Evolutionary conservation across 2,888 invertebrate genomes (phyloP).

Genomic region (Nematopogon swammerdamellus): DNA sequence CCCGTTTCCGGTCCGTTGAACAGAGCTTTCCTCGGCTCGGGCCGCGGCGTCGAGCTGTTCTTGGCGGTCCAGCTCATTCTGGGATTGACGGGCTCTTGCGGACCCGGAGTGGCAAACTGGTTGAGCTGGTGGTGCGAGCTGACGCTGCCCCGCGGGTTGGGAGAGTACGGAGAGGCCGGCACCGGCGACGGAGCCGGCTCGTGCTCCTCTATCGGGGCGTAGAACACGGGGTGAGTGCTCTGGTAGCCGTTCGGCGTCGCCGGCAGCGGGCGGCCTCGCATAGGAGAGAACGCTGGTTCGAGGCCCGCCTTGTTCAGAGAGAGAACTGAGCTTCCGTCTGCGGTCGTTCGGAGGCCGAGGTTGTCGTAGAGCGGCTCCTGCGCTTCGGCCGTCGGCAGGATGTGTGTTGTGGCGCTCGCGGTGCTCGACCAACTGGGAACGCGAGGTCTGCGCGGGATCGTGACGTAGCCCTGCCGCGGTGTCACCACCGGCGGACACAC

Average conservation of each 20-base stretch:
- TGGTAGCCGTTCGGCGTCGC: constrained; percentile 55
- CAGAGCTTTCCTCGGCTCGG: constrained; percentile 39
- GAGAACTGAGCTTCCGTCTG: constrained; percentile 78
- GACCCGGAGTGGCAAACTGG: constrained; percentile 46
- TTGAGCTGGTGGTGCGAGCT: constrained; percentile 42
- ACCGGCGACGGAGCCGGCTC: constrained; percentile 50
- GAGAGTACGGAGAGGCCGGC: constrained; percentile 29
- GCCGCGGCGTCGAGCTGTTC: constrained; percentile 44
- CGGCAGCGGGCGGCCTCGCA: constrained; percentile 63
- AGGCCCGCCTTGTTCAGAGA: constrained; percentile 72
- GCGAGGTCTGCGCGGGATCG: constrained; percentile 79
- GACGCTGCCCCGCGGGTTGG: constrained; percentile 46
- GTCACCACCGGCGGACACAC: constrained; percentile 63
- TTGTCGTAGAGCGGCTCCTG: constrained; percentile 85
- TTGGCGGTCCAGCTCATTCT: constrained; percentile 53
- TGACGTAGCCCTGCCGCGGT: constrained; percentile 79
- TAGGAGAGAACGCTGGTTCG: constrained; percentile 50
- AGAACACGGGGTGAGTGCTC: constrained; percentile 40
- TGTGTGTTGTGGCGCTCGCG: constrained; percentile 48
- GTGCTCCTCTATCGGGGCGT: constrained; percentile 53
- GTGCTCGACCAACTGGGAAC: constrained; percentile 79
- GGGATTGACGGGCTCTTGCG: constrained; percentile 44
- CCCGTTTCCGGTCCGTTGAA: constrained; percentile 23
- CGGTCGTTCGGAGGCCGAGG: constrained; percentile 78
- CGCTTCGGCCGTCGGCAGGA: constrained; percentile 48